Evolutionary conservation across 2,113 vertebrate species (phyloP).

Genomic region (Antennarius striatus): DNA sequence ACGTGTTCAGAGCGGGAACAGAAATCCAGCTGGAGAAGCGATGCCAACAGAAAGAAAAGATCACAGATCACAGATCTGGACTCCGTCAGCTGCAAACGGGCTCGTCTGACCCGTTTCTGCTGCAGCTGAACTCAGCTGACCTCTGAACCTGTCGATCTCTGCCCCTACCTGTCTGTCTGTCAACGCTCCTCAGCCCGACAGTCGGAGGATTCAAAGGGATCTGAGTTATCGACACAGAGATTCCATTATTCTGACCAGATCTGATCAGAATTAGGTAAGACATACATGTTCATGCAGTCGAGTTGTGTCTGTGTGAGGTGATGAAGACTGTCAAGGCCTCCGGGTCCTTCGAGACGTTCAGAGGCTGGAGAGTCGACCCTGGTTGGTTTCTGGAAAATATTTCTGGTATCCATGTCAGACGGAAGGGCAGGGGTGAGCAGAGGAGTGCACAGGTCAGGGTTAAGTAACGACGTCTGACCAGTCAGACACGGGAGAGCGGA

Average conservation of each 20-base stretch:
- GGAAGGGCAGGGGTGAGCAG: slow-evolving; percentile 43
- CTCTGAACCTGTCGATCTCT: slow-evolving; percentile 21
- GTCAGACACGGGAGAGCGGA: not conserved
- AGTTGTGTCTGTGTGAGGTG: slow-evolving; percentile 17
- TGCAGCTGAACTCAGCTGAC: slow-evolving; percentile 36
- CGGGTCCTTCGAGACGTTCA: slow-evolving; percentile 34
- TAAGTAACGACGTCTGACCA: slow-evolving; percentile 32
- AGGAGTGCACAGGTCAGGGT: slow-evolving; percentile 33
- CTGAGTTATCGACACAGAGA: not conserved
- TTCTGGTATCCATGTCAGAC: slow-evolving; percentile 61
- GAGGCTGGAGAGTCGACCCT: slow-evolving; percentile 54
- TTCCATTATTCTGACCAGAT: too few species aligned
- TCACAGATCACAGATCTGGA: not conserved
- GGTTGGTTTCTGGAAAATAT: slow-evolving; percentile 57
- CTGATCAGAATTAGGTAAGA: too few species aligned
- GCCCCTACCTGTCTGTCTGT: slow-evolving; percentile 38
- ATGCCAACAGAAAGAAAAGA: not conserved
- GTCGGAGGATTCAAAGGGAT: slow-evolving; percentile 10
- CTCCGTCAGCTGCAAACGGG: not conserved
- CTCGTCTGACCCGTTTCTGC: not conserved
- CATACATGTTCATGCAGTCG: too few species aligned
- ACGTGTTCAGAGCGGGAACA: not conserved
- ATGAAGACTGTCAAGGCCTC: slow-evolving; percentile 41
- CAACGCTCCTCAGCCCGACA: slow-evolving; percentile 21
- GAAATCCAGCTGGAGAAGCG: not conserved